Conservation (phyloP, 1,140 invertebrate genomes). For the Reticulitermes speratus region DNA sequence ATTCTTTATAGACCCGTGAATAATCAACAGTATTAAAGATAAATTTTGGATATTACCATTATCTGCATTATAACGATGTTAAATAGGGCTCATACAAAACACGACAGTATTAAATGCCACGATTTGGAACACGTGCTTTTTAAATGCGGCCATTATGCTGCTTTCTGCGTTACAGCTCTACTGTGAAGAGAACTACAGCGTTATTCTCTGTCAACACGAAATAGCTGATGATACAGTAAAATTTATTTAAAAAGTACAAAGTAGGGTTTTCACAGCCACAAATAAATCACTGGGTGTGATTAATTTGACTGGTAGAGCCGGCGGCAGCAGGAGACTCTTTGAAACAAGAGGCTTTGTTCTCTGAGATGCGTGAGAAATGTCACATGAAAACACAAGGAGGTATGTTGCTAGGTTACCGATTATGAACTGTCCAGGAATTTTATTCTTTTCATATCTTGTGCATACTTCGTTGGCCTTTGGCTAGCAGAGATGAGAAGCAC, state of each 20-base stretch:
- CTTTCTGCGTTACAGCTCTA: too few relatives aligned
- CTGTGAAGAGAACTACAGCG: too few relatives aligned
- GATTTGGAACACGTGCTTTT: too few relatives aligned
- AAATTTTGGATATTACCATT: too few relatives aligned
- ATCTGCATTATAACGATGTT: too few relatives aligned
- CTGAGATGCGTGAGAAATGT: slow-evolving; percentile 5
- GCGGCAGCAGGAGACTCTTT: not conserved
- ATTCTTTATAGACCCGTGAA: too few relatives aligned
- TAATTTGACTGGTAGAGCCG: not conserved
- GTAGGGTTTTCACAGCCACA: not conserved
- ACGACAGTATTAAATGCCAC: too few relatives aligned
- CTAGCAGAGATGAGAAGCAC: too few relatives aligned
- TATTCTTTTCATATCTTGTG: not conserved
- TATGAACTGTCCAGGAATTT: not conserved
- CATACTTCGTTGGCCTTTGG: too few relatives aligned
- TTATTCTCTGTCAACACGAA: not conserved
- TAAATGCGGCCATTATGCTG: too few relatives aligned
- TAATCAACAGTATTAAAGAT: too few relatives aligned
- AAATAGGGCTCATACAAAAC: too few relatives aligned
- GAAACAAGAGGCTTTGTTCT: not conserved
- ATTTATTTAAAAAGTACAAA: not conserved
- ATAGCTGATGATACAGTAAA: not conserved
- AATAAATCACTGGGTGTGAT: not conserved
- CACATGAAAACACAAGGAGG: not conserved
- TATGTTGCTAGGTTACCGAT: not conserved